Percentiles rank a stretch among this genome's conserved stretches.
Evolutionary conservation across 2,797 vertebrate genomes (phyloP).

Genomic region (Denticeps clupeoides): DNA sequence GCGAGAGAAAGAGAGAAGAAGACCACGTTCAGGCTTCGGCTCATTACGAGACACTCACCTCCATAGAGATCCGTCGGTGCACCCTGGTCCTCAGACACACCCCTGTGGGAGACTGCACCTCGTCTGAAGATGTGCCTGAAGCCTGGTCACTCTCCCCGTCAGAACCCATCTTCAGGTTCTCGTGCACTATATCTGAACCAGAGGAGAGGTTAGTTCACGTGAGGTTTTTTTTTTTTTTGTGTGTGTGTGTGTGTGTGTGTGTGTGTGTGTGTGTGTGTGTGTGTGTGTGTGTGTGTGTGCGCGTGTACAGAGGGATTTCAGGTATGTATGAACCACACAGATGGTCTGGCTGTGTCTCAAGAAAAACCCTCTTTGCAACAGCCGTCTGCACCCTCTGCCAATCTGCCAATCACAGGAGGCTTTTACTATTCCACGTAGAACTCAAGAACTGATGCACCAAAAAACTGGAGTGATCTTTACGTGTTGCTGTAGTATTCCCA

Average conservation of each 20-base stretch:
- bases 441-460: too few species aligned
- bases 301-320: too few species aligned
- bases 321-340: too few species aligned
- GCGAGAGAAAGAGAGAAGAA: neutral
- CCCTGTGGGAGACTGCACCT: constrained; percentile 93
- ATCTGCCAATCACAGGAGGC: too few species aligned
- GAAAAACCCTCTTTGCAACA: too few species aligned
- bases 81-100: constrained; percentile 5
- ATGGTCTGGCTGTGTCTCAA: too few species aligned
- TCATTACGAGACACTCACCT: constrained; percentile 52
- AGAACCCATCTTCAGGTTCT: constrained; percentile 98
- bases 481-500: constrained; percentile 7
- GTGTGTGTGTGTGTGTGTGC: too few species aligned
- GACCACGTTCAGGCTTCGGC: neutral
- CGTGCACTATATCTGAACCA: constrained; percentile 90
- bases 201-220: neutral
- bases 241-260: neutral
- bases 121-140: constrained; percentile 95
- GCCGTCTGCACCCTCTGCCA: too few species aligned
- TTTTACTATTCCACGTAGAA: too few species aligned
- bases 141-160: constrained; percentile 95
- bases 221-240: neutral
- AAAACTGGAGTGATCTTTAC: too few species aligned
- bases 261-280: too few species aligned
- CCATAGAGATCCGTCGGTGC: constrained; percentile 88